These are phyloP conservation scores for Oncorhynchus gorbuscha DNA, from an alignment of 2,113 vertebrate species.

Conservation along the genomic window DNA sequence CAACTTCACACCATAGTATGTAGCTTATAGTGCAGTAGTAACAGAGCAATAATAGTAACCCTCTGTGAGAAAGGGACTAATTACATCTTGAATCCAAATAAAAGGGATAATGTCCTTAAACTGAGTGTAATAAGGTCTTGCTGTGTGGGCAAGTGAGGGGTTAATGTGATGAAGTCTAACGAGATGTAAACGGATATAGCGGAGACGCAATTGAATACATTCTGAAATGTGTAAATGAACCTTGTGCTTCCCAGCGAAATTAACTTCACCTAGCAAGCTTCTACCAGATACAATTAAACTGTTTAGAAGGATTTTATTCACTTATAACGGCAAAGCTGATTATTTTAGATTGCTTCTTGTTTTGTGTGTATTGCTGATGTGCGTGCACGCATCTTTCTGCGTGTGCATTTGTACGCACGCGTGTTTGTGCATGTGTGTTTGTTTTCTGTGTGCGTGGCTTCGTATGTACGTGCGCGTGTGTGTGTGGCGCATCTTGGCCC, in stretches of 20 bases:
- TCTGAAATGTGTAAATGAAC: conserved; percentile 45
- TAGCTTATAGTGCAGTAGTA: conserved; percentile 15
- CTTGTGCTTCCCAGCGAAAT: conserved; percentile 24
- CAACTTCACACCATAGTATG: too few relatives aligned
- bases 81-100: too few relatives aligned
- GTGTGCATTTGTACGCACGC: too few relatives aligned
- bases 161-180: conserved; percentile 32
- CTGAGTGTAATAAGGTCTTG: conserved; percentile 34
- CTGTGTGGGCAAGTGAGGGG: conserved; percentile 18
- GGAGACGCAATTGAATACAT: conserved; percentile 35
- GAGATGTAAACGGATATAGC: not conserved
- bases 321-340: not conserved
- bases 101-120: not conserved
- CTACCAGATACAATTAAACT: conserved; percentile 18
- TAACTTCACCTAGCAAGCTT: conserved; percentile 30
- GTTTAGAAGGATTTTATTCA: conserved; percentile 31
- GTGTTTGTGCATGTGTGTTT: too few relatives aligned
- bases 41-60: not conserved
- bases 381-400: too few relatives aligned
- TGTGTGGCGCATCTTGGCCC: not conserved
- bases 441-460: not conserved
- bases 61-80: too few relatives aligned
- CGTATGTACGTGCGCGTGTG: not conserved
- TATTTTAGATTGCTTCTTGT: conserved; percentile 3
- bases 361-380: not conserved